Evolutionary conservation across 2,113 vertebrate species (phyloP).

Genomic region (Etia nguti): DNA sequence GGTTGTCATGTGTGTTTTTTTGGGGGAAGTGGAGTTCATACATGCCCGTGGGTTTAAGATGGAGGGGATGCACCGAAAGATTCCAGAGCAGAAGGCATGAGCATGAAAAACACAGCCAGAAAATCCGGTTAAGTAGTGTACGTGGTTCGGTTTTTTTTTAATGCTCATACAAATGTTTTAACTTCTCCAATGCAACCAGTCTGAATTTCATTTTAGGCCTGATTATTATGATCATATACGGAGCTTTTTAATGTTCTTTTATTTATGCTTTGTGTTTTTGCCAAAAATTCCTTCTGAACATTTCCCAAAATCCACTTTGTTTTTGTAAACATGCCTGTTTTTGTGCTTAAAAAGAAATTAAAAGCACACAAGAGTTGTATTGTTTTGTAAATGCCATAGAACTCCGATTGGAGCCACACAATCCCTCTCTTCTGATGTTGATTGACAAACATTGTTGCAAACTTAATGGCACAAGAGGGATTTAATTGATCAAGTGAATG

Average conservation of each 20-base stretch:
- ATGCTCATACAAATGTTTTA: not conserved
- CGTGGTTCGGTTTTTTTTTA: not conserved
- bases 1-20: not conserved
- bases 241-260: rapidly evolving
- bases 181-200: not conserved
- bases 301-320: not conserved
- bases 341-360: not conserved
- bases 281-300: not conserved
- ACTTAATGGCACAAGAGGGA: constrained; percentile 66
- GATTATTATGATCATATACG: rapidly evolving
- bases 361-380: rapidly evolving
- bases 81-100: not conserved
- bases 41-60: not conserved
- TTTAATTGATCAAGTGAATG: constrained; percentile 71
- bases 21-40: not conserved
- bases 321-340: rapidly evolving
- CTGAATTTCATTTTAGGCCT: not conserved
- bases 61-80: not conserved
- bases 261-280: not conserved
- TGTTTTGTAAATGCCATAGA: not conserved
- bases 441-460: constrained; percentile 71
- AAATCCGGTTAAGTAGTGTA: not conserved
- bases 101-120: not conserved
- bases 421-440: constrained; percentile 26
- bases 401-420: not conserved